Percentiles rank a stretch among this genome's conserved stretches.
These are phyloP conservation scores for Harpagoxenus sublaevis DNA, from an alignment of 2,888 invertebrate species.

Conservation along the genomic window DNA sequence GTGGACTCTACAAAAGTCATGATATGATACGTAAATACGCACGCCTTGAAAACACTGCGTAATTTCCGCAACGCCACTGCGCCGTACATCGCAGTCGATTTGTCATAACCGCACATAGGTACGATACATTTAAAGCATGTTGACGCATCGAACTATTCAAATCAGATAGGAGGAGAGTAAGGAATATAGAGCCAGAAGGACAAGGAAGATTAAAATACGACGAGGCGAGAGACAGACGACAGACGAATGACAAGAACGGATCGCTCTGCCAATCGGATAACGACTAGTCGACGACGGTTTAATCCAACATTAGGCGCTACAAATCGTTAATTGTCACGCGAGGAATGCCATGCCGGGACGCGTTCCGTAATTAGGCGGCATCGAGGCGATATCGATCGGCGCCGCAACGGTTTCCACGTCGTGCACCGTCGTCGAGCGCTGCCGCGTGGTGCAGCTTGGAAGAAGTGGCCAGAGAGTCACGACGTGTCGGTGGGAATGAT, in stretches of 20 bases:
- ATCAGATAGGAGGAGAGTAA: constrained; percentile 64
- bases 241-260: constrained; percentile 37
- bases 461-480: constrained; percentile 65
- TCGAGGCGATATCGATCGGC: constrained; percentile 74
- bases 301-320: constrained; percentile 81
- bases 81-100: constrained; percentile 58
- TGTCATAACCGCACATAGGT: constrained; percentile 65
- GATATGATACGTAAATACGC: background rate
- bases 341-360: constrained; percentile 74
- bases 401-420: constrained; percentile 64
- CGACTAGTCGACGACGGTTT: constrained; percentile 55
- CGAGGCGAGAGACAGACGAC: background rate
- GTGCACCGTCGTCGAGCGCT: constrained; percentile 56
- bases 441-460: constrained; percentile 58
- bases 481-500: constrained; percentile 74
- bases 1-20: background rate
- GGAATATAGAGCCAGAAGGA: background rate
- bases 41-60: constrained; percentile 14
- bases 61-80: constrained; percentile 67
- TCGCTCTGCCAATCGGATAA: constrained; percentile 55
- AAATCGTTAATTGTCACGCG: constrained; percentile 84
- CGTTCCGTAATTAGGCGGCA: constrained; percentile 78
- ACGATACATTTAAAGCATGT: constrained; percentile 75
- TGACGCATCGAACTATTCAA: constrained; percentile 79
- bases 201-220: constrained; percentile 32